Evolutionary conservation across 64 coral and sea anemone genomes (phyloP), one percentile per base, ranked within the genome.

Genomic region (Dendronephthya gigantea): DNA sequence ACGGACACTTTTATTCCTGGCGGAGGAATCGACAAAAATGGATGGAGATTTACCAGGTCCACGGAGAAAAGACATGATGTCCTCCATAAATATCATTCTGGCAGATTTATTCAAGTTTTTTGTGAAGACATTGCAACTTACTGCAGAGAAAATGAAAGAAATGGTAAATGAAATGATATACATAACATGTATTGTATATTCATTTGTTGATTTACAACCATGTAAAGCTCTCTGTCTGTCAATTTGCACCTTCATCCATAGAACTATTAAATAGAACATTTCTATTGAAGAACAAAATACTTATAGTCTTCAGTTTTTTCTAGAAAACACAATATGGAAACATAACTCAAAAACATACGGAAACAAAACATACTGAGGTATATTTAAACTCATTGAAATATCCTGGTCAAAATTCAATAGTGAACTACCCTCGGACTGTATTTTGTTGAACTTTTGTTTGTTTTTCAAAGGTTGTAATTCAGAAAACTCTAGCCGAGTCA

Each of bases 71-170:
- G 72, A 79, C 29, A 79, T 79, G 72, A 79, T 36, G 30, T 33
- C 72, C 0, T 34, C 72, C 12, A 36, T 79, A 15, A 34, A 29
- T 28, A 19, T 3, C 15, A 79, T 79, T 34, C 32, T 79, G 0
- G 31, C 19, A 34, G 36, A 79, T 36, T 39, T 79, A 34, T 79
- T 79, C 29, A 79, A 79, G 36, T 79, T 79, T 79, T 79, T 79
- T 35, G 29, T 79, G 7, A 39, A 34, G 10, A 79, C 72, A 19
- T 35, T 79, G 29, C 72, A 79, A 33, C 15, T 79, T 19, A 79
- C 0, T 39, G 72, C 29, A 3, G 72, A 79, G 7, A 79, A 79
- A 79, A 79, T 79, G 72, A 79, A 79, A 39, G 36, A 79, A 29
- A 33, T 34, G 72, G 72, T 79, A 19, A 10, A 33, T 79, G 34